A percentile compares a stretch with the other conserved stretches of the same genome.
Evolutionary conservation across 2,113 vertebrate genomes (phyloP).

Genomic region (Ptyas mucosa): DNA sequence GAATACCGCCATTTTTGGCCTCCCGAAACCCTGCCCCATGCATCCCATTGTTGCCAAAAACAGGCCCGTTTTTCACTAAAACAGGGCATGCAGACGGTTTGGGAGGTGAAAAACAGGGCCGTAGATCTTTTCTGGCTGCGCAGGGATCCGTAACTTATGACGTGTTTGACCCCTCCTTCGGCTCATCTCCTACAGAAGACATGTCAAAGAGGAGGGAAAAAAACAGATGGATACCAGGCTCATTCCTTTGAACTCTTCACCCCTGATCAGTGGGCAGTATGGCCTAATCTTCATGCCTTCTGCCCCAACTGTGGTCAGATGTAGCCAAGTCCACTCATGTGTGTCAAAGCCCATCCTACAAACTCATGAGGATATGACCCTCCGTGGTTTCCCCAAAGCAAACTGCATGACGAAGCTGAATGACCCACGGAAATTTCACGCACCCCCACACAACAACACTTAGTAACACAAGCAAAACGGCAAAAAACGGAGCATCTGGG

Average conservation of each 20-base stretch:
- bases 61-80: too few species aligned
- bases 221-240: background rate
- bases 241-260: background rate
- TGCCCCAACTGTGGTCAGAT: background rate
- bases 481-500: background rate
- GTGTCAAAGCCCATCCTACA: background rate
- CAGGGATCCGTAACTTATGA: background rate
- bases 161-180: background rate
- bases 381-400: background rate
- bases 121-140: rapidly evolving
- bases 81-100: too few species aligned
- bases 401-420: background rate
- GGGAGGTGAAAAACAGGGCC: too few species aligned
- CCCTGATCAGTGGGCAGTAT: background rate
- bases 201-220: background rate
- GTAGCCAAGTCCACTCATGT: background rate
- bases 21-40: too few species aligned
- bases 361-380: rapidly evolving
- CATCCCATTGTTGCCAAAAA: too few species aligned
- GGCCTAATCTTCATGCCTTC: background rate
- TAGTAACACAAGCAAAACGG: background rate
- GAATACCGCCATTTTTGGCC: too few species aligned
- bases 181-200: background rate
- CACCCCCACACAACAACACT: background rate
- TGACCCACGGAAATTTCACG: background rate